Base-by-base conservation (phyloP, 1,140 invertebrate genomes). In the Zaprionus taronus region DNA sequence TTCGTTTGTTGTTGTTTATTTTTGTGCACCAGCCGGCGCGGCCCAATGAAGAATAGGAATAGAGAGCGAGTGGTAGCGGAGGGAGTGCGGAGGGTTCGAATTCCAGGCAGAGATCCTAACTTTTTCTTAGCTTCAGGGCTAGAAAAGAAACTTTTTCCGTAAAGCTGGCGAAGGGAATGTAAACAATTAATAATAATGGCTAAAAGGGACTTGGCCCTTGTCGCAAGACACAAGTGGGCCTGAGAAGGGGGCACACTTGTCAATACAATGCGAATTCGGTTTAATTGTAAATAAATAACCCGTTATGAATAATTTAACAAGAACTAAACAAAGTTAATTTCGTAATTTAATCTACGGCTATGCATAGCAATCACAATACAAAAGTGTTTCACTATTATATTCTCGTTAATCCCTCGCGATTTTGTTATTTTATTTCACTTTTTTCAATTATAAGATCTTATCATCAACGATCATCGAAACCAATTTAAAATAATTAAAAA, bases 1-100 rank as follows among this genome's bases (percentile, higher is more conserved):
- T 83, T 80, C 84, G 71, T 76, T 89, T 89, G 74, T 89, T 87
- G 68, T 89, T 87, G 83, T 87, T 89, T 86, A 83, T 87, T 87
- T 87, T 69, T 72, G 66, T 78, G 77, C 60, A 58, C 66, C 75
- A 56, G 34, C 51, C 47, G 58, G 15, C 57, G 49, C 57, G 49
- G 77, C 62, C 66, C 77, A 12, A 28, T n/a, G 36, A 51, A 57
- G 17, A 56, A 7, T 38, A 17, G 41, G 36, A 38, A 38, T 38
- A 47, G 41, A 47, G 41, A 34, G 31, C 31, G 41, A 47, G 17
- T 47, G 2, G n/a, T 17, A 2, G 3, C 15, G 20, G 26, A 14
- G 57, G 15, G 2, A 20, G 28, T 11, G 34, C 28, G 20, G 17
- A 12, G 5, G 38, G 53, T 15, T 22, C 44, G 2, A 6, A 41